A percentile compares a stretch with the other conserved stretches of the same genome.
phyloP scores from a whole-genome alignment of 2,888 invertebrate genomes.

The Argyra leucocephala region DNA sequence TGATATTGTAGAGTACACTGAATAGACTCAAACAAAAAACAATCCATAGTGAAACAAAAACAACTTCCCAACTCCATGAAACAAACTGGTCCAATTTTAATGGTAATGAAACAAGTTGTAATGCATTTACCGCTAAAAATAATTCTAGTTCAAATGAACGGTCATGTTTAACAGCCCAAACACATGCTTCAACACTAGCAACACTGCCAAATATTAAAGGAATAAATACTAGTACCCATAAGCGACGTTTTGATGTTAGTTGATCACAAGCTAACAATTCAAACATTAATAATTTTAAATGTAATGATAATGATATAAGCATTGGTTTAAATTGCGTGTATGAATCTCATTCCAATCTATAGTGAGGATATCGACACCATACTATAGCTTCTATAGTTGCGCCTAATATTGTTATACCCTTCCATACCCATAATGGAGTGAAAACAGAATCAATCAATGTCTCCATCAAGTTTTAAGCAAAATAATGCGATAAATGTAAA shows the following conservation, averaged over 20 bases:
- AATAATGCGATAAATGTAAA: constrained; percentile 84
- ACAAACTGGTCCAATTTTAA: constrained; percentile 82
- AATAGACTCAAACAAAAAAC: constrained; percentile 90
- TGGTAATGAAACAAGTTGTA: constrained; percentile 95
- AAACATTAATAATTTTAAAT: constrained; percentile 90
- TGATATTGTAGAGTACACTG: constrained; percentile 90
- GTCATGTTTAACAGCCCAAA: constrained; percentile 98
- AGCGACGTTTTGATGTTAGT: constrained; percentile 71
- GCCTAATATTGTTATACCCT: constrained; percentile 78
- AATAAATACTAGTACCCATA: constrained; percentile 88
- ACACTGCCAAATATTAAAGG: constrained; percentile 94
- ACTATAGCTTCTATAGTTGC: constrained; percentile 87
- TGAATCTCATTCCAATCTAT: constrained; percentile 88
- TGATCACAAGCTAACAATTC: constrained; percentile 93
- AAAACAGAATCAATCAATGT: constrained; percentile 78
- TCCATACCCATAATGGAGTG: constrained; percentile 96
- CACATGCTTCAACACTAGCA: constrained; percentile 91
- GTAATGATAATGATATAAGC: constrained; percentile 89
- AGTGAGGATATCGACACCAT: constrained; percentile 94
- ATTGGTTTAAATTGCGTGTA: constrained; percentile 97
- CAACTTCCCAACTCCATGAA: constrained; percentile 86
- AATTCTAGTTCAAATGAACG: constrained; percentile 89
- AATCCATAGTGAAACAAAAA: constrained; percentile 97
- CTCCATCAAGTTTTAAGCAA: constrained; percentile 79
- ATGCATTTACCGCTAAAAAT: constrained; percentile 92